phyloP scores from a whole-genome alignment of 2,888 invertebrate species.

The Drosophila lacicola region DNA sequence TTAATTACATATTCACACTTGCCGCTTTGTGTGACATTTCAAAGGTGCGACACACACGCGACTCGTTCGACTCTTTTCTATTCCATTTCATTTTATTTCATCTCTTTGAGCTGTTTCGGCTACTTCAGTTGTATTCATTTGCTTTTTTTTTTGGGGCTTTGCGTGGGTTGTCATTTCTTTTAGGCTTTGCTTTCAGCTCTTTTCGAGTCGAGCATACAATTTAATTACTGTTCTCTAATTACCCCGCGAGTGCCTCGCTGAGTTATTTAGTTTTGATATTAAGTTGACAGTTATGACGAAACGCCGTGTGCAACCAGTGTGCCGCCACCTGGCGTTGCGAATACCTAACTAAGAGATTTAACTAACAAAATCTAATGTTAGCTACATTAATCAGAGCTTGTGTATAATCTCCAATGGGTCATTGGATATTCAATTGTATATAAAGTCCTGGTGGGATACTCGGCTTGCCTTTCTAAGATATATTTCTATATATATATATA shows the following conservation, averaged over 20 bases:
- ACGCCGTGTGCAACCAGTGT: constrained; percentile 40
- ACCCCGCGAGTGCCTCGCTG: constrained; percentile 67
- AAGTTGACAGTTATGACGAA: constrained; percentile 74
- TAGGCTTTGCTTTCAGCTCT: constrained; percentile 31
- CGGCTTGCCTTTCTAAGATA: too few species aligned
- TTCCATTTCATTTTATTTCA: constrained; percentile 34
- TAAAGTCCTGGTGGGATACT: too few species aligned
- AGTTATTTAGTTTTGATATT: constrained; percentile 71
- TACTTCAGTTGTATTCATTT: constrained; percentile 37
- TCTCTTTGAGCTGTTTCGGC: constrained; percentile 24
- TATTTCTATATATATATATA: too few species aligned
- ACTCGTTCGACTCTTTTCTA: constrained; percentile 24
- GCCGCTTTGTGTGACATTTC: constrained; percentile 38
- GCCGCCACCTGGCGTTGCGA: constrained; percentile 26
- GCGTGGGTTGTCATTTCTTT: constrained; percentile 50
- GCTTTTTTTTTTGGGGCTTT: background rate
- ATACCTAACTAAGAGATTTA: background rate
- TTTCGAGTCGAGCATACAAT: constrained; percentile 44
- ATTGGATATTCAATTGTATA: background rate
- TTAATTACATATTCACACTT: constrained; percentile 78
- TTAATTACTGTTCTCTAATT: constrained; percentile 71
- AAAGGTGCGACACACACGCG: constrained; percentile 62
- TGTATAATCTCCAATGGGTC: background rate
- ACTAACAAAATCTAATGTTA: background rate
- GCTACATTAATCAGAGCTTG: constrained; percentile 3